Percentiles rank a stretch among this genome's conserved stretches.
phyloP scores from a whole-genome alignment of 1,140 invertebrate species.

The Diuraphis noxia region DNA sequence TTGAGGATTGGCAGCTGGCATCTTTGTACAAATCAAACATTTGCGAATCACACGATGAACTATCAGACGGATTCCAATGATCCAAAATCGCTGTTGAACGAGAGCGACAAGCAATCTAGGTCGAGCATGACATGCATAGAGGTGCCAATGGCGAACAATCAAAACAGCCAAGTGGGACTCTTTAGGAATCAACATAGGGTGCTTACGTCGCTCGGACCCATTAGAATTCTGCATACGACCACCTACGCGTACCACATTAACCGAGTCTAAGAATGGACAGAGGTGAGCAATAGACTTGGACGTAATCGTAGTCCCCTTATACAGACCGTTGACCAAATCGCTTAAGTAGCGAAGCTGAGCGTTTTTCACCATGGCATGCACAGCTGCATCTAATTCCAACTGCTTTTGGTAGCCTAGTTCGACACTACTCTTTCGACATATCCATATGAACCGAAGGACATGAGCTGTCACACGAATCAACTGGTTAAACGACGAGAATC shows the following conservation, averaged over 20 bases:
- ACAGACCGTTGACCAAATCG: neutral
- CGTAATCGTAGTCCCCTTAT: too few relatives aligned
- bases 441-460: neutral
- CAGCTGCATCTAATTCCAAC: neutral
- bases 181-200: conserved; percentile 54
- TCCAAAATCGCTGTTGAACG: conserved; percentile 58
- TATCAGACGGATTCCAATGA: conserved; percentile 36
- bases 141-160: conserved; percentile 58
- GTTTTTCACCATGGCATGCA: too few relatives aligned
- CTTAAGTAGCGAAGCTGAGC: too few relatives aligned
- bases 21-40: too few relatives aligned
- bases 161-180: conserved; percentile 58
- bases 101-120: conserved; percentile 55
- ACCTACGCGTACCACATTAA: conserved; percentile 54
- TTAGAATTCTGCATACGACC: conserved; percentile 50
- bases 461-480: neutral
- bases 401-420: neutral
- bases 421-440: neutral
- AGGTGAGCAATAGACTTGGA: neutral
- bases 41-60: too few relatives aligned
- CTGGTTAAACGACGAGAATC: neutral
- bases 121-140: conserved; percentile 57
- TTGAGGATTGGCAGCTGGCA: too few relatives aligned
- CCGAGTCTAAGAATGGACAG: neutral
- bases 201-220: conserved; percentile 32